phyloP scores from a whole-genome alignment of 2,888 invertebrate genomes.

The Gryllus longicercus region DNA sequence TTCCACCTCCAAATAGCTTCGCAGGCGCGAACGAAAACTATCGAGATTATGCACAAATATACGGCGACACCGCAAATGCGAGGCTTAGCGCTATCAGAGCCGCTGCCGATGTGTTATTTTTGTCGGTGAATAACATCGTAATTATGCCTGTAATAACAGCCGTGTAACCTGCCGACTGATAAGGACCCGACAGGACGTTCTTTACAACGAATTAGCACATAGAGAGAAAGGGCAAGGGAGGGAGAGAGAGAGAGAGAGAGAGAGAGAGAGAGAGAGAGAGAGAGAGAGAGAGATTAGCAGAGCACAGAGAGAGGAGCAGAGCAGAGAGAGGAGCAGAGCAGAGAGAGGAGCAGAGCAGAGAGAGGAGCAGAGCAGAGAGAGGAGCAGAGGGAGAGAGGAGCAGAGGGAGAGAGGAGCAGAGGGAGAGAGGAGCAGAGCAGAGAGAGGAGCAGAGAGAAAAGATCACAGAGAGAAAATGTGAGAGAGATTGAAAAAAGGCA shows the following conservation, averaged over 20 bases:
- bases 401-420: not conserved
- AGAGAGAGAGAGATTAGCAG: not conserved
- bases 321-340: not conserved
- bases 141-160: constrained; percentile 9
- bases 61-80: not conserved
- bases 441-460: not conserved
- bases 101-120: not conserved
- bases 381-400: not conserved
- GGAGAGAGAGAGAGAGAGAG: not conserved
- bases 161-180: constrained; percentile 1
- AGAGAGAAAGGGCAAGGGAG: not conserved
- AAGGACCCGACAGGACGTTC: not conserved
- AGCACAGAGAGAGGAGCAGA: not conserved
- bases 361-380: not conserved
- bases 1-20: too few relatives aligned
- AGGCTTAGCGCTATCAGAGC: not conserved
- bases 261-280: not conserved
- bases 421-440: not conserved
- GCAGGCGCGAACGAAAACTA: not conserved
- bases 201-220: not conserved
- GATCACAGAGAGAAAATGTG: not conserved
- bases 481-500: not conserved
- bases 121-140: not conserved
- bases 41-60: constrained; percentile 8
- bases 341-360: not conserved